A percentile compares a stretch with the other conserved stretches of the same genome.
Conservation (phyloP, 2,113 vertebrate species). For the Rhynchopsitta pachyrhyncha region DNA sequence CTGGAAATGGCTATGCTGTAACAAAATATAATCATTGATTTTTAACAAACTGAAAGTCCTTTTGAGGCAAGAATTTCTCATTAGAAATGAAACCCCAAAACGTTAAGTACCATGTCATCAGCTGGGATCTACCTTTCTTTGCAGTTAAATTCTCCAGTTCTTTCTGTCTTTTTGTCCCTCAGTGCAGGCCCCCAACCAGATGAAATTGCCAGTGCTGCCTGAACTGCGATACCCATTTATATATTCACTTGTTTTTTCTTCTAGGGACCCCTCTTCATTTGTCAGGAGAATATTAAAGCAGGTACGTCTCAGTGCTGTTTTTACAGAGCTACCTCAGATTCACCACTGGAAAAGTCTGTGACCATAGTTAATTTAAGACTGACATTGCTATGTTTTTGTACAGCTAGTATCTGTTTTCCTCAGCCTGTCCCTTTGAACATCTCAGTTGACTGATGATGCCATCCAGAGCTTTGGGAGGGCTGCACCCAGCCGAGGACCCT, state of each 20-base stretch:
- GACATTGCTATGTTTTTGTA: not conserved
- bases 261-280: not conserved
- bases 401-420: not conserved
- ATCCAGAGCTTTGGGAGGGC: not conserved
- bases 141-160: not conserved
- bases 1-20: not conserved
- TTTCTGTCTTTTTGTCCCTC: not conserved
- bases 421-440: not conserved
- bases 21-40: not conserved
- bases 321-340: not conserved
- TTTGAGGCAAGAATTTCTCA: not conserved
- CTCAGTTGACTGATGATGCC: not conserved
- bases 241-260: not conserved
- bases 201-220: not conserved
- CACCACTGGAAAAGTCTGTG: not conserved
- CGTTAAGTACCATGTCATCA: not conserved
- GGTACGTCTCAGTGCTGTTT: not conserved
- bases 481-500: not conserved
- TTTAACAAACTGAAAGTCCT: not conserved
- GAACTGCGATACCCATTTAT: not conserved
- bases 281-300: not conserved
- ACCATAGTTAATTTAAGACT: not conserved
- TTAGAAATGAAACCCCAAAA: not conserved
- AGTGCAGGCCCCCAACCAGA: not conserved
- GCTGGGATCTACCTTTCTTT: not conserved